Conservation (phyloP, 2,113 vertebrate genomes). For the Dendrocopos noguchii region DNA sequence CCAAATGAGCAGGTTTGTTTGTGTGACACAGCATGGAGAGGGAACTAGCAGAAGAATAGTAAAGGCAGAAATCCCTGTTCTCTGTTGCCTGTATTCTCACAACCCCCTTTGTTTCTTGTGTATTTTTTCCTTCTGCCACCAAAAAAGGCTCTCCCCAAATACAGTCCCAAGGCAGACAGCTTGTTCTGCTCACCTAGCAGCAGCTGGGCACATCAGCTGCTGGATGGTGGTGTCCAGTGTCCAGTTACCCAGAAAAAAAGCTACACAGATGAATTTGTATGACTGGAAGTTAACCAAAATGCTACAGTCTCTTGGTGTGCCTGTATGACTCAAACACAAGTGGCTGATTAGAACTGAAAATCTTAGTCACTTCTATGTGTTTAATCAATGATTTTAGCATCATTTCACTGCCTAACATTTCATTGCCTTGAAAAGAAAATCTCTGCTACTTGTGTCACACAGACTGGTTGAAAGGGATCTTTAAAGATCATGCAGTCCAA, state of each 20-base stretch:
- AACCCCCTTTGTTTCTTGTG: background rate
- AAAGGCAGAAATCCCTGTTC: background rate
- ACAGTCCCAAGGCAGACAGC: background rate
- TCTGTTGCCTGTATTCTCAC: background rate
- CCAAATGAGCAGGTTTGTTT: background rate
- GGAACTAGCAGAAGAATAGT: background rate
- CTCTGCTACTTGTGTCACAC: too few species aligned
- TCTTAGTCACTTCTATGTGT: background rate
- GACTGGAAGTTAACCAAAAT: background rate
- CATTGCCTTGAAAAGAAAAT: background rate
- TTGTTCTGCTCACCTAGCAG: background rate
- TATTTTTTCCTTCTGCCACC: background rate
- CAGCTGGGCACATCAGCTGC: background rate
- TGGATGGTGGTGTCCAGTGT: fast-evolving
- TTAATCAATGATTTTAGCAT: background rate
- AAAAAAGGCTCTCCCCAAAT: background rate
- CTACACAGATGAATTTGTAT: background rate
- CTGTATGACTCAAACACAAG: background rate
- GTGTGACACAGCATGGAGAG: background rate
- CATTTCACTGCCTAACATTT: background rate
- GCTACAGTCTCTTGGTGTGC: background rate
- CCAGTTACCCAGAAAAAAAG: too few species aligned
- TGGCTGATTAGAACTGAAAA: background rate
- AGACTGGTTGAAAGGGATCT: too few species aligned
- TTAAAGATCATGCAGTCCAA: too few species aligned